A percentile compares a stretch with the other conserved stretches of the same genome.
Conservation (phyloP, 2,113 vertebrate species). For the Nycticebus coucang region DNA sequence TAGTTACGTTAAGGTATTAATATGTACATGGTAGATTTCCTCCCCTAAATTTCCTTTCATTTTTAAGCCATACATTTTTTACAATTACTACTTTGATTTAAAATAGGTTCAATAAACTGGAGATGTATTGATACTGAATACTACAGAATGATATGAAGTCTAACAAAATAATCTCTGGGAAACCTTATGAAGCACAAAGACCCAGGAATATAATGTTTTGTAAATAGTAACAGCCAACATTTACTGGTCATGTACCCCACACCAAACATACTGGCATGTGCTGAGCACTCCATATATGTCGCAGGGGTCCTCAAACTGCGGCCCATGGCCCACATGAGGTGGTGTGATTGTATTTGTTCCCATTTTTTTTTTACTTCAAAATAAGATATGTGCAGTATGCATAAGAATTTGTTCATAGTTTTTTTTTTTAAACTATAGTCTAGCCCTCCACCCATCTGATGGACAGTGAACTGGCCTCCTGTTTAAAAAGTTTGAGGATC, state of each 20-base stretch:
- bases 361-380: too few species aligned
- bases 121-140: background rate
- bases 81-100: constrained; percentile 1
- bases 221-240: background rate
- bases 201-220: background rate
- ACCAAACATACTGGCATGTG: background rate
- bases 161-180: background rate
- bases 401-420: too few species aligned
- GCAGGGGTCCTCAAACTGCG: too few species aligned
- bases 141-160: background rate
- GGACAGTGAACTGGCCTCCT: too few species aligned
- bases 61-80: background rate
- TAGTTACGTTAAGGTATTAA: background rate
- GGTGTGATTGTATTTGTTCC: too few species aligned
- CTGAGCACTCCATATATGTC: background rate
- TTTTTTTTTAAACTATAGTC: too few species aligned
- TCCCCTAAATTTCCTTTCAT: background rate
- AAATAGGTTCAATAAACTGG: constrained; percentile 38
- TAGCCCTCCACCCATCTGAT: too few species aligned
- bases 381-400: too few species aligned
- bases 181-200: background rate
- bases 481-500: too few species aligned
- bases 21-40: background rate
- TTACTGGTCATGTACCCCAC: background rate
- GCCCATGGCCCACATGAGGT: too few species aligned